Evolutionary conservation across 2,797 vertebrate species (phyloP).

Genomic region (Delichon dasypus): DNA sequence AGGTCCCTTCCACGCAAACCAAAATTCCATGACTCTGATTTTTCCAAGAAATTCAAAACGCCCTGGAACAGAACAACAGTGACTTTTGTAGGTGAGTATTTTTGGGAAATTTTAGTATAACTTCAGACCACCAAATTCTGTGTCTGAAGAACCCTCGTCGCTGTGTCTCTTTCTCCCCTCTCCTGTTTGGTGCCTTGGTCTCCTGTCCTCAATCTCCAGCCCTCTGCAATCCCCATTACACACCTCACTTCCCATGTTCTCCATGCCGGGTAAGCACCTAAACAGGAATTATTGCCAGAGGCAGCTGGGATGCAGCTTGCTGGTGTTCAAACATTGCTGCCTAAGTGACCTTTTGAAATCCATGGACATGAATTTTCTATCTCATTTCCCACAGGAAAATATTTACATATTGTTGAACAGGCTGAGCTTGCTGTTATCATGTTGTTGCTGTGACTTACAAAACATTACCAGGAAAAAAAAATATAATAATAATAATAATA

Average conservation of each 20-base stretch:
- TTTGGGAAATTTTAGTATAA: not conserved
- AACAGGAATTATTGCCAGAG: not conserved
- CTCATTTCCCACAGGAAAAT: slow-evolving; percentile 27
- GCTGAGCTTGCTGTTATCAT: not conserved
- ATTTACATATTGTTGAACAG: slow-evolving; percentile 1
- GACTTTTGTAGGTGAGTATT: not conserved
- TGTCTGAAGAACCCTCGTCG: not conserved
- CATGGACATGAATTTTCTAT: not conserved
- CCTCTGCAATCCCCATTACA: not conserved
- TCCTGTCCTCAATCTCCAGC: not conserved
- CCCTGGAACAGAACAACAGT: not conserved
- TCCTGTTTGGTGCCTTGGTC: not conserved
- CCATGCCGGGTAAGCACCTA: not conserved
- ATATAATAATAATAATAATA: not conserved
- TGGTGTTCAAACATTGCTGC: not conserved
- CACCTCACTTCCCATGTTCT: not conserved
- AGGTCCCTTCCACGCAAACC: not conserved
- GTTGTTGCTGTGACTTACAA: not conserved
- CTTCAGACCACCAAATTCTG: not conserved
- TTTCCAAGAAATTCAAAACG: not conserved
- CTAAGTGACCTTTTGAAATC: slow-evolving; percentile 46
- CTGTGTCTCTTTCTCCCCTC: not conserved
- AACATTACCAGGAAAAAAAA: not conserved
- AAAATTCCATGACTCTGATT: not conserved
- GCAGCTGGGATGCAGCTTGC: not conserved